Conservation (phyloP, 1,140 invertebrate genomes). For the Belonocnema kinseyi region DNA sequence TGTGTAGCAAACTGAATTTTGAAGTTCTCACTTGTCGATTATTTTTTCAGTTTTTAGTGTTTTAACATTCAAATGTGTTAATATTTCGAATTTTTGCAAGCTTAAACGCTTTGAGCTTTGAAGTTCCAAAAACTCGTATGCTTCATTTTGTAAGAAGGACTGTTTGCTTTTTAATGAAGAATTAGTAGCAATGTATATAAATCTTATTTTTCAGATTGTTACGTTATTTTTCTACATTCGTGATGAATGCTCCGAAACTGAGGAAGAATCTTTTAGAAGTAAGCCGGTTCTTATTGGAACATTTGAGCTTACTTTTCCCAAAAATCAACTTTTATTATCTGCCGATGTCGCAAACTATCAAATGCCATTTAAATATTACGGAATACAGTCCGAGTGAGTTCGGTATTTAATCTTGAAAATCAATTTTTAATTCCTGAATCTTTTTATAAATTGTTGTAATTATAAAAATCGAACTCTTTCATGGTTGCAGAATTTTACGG, state of each 20-base stretch:
- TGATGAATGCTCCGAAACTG: slow-evolving; percentile 78
- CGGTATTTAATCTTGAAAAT: slow-evolving; percentile 38
- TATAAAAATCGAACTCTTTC: slow-evolving; percentile 33
- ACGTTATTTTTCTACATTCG: slow-evolving; percentile 73
- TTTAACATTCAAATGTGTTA: background rate
- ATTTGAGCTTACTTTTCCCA: slow-evolving; percentile 74
- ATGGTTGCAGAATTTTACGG: slow-evolving; percentile 69
- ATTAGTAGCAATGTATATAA: background rate
- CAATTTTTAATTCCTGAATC: background rate
- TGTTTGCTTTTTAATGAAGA: too few relatives aligned
- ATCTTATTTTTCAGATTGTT: slow-evolving; percentile 16
- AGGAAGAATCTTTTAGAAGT: slow-evolving; percentile 75
- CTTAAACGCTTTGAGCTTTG: too few relatives aligned
- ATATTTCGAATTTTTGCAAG: too few relatives aligned
- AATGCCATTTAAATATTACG: slow-evolving; percentile 82
- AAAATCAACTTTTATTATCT: slow-evolving; percentile 76
- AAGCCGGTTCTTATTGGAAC: slow-evolving; percentile 77
- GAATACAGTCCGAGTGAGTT: slow-evolving; percentile 79
- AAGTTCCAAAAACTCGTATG: too few relatives aligned
- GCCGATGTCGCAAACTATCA: slow-evolving; percentile 78
- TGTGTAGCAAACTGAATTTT: too few relatives aligned
- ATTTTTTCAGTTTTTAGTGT: background rate
- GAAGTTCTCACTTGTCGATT: too few relatives aligned
- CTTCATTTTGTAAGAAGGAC: too few relatives aligned
- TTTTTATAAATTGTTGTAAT: slow-evolving; percentile 18